Evolutionary conservation across 2,113 vertebrate species (phyloP), one percentile per base, ranked within the genome.

Genomic region (Rallus limicola): DNA sequence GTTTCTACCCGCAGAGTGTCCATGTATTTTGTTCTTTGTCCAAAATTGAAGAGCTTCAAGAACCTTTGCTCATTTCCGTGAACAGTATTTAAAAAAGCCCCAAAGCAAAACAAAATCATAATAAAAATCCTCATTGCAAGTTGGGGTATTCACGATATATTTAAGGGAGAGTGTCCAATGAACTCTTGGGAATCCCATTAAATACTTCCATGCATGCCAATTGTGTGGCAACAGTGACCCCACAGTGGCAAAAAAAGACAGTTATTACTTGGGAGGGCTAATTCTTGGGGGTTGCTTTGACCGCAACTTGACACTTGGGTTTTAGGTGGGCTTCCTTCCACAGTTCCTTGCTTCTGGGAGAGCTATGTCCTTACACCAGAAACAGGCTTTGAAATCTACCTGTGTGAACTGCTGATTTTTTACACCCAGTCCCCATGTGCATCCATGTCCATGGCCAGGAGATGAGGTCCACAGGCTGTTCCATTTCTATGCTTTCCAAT

Each of bases 141-240:
- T 3, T 72, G 52, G 11, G 3, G 2, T 71, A 36, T 33, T 64
- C 29, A 50, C 17, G 9, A 2, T 23, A 20, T 4, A 33, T 63
- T 44, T n/a, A 50, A 58, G 9, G 5, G 9, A 9, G 2, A 5
- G 1, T 29, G 0, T 84, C 42, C 31, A 29, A 75, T 44, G 0
- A 63, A 46, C 55, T 53, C 33, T 60, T 52, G n/a, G 29, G 33
- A 63, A 78, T 75, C 20, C 5, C 13, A 25, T 7, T 1, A 25
- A 53, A 55, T 78, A 34, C 34, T 70, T 82, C 16, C 8, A 2
- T 4, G 2, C 29, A 4, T 36, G 26, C 17, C 28, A 28, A 36
- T 7, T 8, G 38, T 0, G 2, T 67, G 71, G 33, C 31, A 67
- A 9, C 10, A 63, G 13, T n/a, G 55, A 86, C 2, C 7, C 18